These are phyloP conservation scores for Ptychoptera albimana DNA, from an alignment of 2,888 invertebrate genomes.

Conservation along the genomic window DNA sequence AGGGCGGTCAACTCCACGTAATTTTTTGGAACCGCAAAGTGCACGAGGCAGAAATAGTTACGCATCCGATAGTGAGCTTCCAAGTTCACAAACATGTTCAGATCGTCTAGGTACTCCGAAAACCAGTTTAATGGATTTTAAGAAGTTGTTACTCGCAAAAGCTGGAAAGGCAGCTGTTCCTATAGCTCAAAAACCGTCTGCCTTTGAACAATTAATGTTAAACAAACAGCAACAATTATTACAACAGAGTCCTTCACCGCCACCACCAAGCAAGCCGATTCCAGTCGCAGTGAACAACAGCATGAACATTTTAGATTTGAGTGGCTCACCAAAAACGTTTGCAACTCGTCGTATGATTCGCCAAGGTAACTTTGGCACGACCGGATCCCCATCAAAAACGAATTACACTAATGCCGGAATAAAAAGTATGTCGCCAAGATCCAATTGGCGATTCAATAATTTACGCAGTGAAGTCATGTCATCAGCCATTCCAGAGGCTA, in stretches of 20 bases:
- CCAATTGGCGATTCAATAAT: constrained; percentile 56
- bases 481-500: constrained; percentile 70
- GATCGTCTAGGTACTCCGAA: constrained; percentile 50
- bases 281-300: constrained; percentile 24
- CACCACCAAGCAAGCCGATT: not conserved
- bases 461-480: constrained; percentile 71
- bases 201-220: constrained; percentile 40
- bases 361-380: constrained; percentile 31
- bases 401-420: constrained; percentile 22
- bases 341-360: constrained; percentile 41
- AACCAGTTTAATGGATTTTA: constrained; percentile 72
- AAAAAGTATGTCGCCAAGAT: constrained; percentile 48
- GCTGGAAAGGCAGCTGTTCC: constrained; percentile 47
- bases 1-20: constrained; percentile 32
- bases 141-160: constrained; percentile 60
- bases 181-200: constrained; percentile 40
- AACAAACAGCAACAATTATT: constrained; percentile 6
- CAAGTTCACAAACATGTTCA: constrained; percentile 37
- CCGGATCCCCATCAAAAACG: constrained; percentile 38
- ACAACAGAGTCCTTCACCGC: constrained; percentile 8
- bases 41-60: constrained; percentile 41
- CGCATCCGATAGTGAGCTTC: constrained; percentile 31
- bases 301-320: constrained; percentile 50
- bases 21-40: constrained; percentile 23
- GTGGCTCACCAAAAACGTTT: constrained; percentile 54